Evolutionary conservation across 2,113 vertebrate genomes (phyloP).

Genomic region (Rhipidura dahli): DNA sequence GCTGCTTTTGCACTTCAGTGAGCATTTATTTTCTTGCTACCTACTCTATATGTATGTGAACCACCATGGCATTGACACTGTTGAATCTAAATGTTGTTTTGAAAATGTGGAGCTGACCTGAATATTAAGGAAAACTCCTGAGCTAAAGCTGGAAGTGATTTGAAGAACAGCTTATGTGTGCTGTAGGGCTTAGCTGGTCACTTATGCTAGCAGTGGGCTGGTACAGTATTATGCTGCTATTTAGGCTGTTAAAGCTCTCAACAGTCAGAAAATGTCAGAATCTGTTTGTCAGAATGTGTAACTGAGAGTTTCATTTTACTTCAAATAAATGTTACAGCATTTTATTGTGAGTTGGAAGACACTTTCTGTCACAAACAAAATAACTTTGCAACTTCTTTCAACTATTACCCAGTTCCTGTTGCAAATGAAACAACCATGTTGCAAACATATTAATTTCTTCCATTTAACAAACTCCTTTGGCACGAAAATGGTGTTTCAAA

Average conservation of each 20-base stretch:
- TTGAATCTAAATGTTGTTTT: constrained; percentile 25
- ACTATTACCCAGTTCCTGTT: not conserved
- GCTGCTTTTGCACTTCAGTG: constrained; percentile 18
- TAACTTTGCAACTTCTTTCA: not conserved
- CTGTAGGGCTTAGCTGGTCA: not conserved
- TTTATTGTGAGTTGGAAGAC: not conserved
- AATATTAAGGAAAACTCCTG: not conserved
- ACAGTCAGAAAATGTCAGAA: not conserved
- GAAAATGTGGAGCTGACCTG: not conserved
- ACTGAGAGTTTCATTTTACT: not conserved
- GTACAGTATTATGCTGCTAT: not conserved
- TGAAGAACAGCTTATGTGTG: not conserved
- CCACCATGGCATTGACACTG: not conserved
- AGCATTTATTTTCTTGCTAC: not conserved
- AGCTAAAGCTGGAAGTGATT: not conserved
- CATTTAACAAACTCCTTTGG: not conserved
- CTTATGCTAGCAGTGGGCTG: not conserved
- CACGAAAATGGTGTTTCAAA: not conserved
- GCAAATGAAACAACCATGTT: not conserved
- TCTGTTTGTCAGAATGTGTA: not conserved
- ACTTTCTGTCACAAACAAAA: not conserved
- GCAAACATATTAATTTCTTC: not conserved
- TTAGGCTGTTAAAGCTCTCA: not conserved
- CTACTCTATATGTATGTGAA: not conserved
- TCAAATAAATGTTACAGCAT: not conserved